Conservation (phyloP, 2,888 invertebrate genomes). For the Pimpla rufipes region DNA sequence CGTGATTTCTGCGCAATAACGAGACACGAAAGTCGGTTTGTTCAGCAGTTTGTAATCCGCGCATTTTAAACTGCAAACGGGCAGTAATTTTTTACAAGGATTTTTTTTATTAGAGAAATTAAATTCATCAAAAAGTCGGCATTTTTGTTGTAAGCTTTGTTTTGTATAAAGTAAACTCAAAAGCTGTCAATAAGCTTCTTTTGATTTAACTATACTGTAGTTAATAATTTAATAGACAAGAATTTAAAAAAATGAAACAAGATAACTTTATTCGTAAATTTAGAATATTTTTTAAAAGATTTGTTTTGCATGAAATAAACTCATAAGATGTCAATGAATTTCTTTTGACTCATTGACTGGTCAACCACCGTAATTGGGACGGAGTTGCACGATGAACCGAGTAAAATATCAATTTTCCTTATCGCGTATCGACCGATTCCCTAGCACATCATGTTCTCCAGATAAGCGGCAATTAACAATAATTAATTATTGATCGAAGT, state of each 20-base stretch:
- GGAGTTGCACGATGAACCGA: background rate
- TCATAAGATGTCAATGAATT: background rate
- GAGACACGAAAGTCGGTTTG: constrained; percentile 13
- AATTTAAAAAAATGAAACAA: too few species aligned
- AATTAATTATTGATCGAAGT: constrained; percentile 45
- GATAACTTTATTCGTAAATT: too few species aligned
- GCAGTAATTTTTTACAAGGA: too few species aligned
- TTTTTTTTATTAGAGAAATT: too few species aligned
- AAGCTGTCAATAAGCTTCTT: too few species aligned
- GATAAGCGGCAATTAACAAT: constrained; percentile 36
- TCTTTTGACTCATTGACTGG: background rate
- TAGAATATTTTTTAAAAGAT: too few species aligned
- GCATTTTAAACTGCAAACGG: background rate
- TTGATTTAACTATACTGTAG: too few species aligned
- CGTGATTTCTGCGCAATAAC: background rate
- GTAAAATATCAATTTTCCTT: constrained; percentile 21
- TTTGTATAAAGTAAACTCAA: too few species aligned
- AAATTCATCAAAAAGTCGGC: too few species aligned
- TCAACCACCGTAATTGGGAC: background rate
- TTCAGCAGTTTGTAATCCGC: background rate
- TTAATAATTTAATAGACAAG: too few species aligned
- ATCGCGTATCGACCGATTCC: background rate
- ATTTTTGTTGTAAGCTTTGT: too few species aligned
- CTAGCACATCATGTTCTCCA: background rate
- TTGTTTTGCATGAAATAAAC: background rate